These are phyloP conservation scores for Agrilus planipennis DNA, from an alignment of 1,140 invertebrate species.

Conservation along the genomic window DNA sequence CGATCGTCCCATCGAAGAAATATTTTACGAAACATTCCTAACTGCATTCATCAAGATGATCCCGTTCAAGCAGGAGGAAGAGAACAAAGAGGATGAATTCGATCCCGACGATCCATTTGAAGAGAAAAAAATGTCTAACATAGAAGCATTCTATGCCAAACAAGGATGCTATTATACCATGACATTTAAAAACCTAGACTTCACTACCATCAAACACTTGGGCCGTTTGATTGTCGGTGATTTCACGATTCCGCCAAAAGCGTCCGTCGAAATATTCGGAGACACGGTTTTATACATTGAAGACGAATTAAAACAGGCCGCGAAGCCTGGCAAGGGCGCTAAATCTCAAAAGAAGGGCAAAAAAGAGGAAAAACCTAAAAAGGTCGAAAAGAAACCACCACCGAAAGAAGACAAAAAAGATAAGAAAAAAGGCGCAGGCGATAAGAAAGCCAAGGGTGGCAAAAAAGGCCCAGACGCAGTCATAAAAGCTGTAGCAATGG, in stretches of 20 bases:
- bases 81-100: neutral
- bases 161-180: conserved; percentile 42
- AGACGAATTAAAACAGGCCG: conserved; percentile 8
- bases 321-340: conserved; percentile 3
- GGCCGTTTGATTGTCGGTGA: conserved; percentile 44
- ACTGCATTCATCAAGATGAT: conserved; percentile 36
- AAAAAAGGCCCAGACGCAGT: conserved; percentile 1
- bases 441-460: conserved; percentile 13
- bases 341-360: conserved; percentile 9
- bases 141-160: conserved; percentile 38
- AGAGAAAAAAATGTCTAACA: no score
- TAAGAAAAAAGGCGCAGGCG: conserved; percentile 10
- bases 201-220: conserved; percentile 38
- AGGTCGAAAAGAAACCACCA: conserved; percentile 11
- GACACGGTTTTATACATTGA: conserved; percentile 30
- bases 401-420: conserved; percentile 11
- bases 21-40: conserved; percentile 38
- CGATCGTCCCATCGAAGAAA: conserved; percentile 10
- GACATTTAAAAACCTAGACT: conserved; percentile 42
- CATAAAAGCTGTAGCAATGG: conserved; percentile 12
- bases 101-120: conserved; percentile 33
- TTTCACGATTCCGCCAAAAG: conserved; percentile 33
- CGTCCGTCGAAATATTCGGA: conserved; percentile 38
- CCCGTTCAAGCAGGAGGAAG: neutral
- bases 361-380: conserved; percentile 13